phyloP scores from a whole-genome alignment of 2,888 invertebrate genomes.

The Phyto melanocephala region DNA sequence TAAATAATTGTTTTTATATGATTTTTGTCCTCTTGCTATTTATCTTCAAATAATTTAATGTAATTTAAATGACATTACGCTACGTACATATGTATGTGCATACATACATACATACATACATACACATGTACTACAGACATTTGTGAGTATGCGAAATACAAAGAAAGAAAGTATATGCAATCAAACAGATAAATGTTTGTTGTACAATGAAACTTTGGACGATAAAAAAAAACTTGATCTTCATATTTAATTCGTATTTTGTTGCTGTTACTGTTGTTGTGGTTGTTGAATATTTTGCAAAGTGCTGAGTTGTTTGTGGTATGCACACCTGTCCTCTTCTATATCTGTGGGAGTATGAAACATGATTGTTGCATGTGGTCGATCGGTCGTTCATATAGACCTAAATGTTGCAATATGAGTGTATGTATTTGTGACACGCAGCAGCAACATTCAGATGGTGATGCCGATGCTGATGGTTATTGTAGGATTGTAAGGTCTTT shows the following conservation, averaged over 20 bases:
- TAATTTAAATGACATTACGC: slow-evolving; percentile 69
- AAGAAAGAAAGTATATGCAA: not conserved
- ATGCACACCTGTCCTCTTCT: slow-evolving; percentile 63
- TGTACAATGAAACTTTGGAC: not conserved
- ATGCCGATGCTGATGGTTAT: slow-evolving; percentile 59
- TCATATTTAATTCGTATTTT: slow-evolving; percentile 43
- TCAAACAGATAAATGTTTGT: not conserved
- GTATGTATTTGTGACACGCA: slow-evolving; percentile 9
- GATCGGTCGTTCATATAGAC: slow-evolving; percentile 8
- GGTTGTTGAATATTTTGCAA: slow-evolving; percentile 31
- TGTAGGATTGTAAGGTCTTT: slow-evolving; percentile 45
- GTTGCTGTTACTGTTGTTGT: slow-evolving; percentile 14
- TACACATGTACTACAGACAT: not conserved
- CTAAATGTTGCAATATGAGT: not conserved
- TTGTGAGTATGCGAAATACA: not conserved
- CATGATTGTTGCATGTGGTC: slow-evolving; percentile 63
- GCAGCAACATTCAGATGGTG: slow-evolving; percentile 54
- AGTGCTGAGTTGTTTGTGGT: slow-evolving; percentile 57
- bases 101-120: slow-evolving; percentile 37
- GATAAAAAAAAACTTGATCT: slow-evolving; percentile 55
- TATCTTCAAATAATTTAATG: slow-evolving; percentile 69
- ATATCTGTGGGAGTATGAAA: slow-evolving; percentile 63
- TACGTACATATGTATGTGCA: slow-evolving; percentile 33
- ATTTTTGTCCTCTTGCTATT: slow-evolving; percentile 60
- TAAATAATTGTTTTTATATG: slow-evolving; percentile 1